Evolutionary conservation across 53 echinoderm and acorn worm genomes (phyloP).

Genomic region (Zoroaster sp.): DNA sequence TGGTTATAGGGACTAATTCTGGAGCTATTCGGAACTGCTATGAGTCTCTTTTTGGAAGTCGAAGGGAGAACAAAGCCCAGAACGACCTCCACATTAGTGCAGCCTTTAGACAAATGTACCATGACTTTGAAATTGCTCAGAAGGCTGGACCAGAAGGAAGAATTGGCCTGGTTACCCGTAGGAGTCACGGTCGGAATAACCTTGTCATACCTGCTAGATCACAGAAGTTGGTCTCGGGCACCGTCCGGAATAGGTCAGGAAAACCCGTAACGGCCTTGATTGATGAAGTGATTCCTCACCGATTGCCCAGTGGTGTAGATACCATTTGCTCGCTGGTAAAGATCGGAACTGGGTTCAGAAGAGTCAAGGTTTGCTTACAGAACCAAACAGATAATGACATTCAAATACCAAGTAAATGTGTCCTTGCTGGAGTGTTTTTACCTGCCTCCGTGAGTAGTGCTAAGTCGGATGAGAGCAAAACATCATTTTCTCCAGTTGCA

Average conservation of each 20-base stretch:
- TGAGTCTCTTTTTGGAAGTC: neutral
- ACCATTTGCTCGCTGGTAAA: neutral
- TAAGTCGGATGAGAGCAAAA: too few relatives aligned
- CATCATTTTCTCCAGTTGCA: too few relatives aligned
- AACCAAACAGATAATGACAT: neutral
- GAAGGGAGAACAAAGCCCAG: neutral
- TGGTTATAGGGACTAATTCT: slow-evolving; percentile 40
- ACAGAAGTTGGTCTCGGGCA: neutral
- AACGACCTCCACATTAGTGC: neutral
- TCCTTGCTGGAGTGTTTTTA: neutral
- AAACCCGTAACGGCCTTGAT: neutral
- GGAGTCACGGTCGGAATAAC: neutral
- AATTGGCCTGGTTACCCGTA: neutral
- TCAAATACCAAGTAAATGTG: neutral
- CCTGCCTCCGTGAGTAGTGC: neutral
- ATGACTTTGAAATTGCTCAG: neutral
- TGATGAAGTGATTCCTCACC: neutral
- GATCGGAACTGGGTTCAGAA: neutral
- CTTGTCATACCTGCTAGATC: neutral
- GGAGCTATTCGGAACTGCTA: slow-evolving; percentile 41
- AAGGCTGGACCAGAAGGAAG: neutral
- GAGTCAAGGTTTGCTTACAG: neutral
- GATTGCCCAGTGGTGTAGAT: neutral
- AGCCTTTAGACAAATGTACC: neutral
- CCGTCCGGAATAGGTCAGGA: neutral